Evolutionary conservation across 2,888 invertebrate genomes (phyloP), one percentile per base, ranked within the genome.

Genomic region (Apoda limacodes): DNA sequence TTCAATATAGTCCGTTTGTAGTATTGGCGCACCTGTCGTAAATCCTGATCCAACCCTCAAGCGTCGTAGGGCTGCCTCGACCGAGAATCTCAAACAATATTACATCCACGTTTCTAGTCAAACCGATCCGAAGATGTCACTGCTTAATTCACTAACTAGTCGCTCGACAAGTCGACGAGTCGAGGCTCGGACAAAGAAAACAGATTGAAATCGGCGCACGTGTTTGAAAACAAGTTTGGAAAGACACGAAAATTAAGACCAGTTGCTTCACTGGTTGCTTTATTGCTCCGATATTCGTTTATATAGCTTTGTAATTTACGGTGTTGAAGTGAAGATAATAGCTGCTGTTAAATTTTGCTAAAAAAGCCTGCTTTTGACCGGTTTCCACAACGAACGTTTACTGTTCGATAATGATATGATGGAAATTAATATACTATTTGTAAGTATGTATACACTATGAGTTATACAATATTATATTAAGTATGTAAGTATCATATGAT

Each of bases 321-420:
- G 65, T 60, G 68, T 63, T 68, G 63, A 65, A 70, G 57, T 60
- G 59, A 55, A 61, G 65, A 70, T 76, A 75, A 74, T 74, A 68
- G 70, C 58, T 56, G 59, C 56, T 64, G 66, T 64, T 61, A 62
- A 67, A 66, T 69, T n/a, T 67, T 60, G 60, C 64, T 65, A 64
- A 66, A 64, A 64, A n/a, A n/a, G n/a, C n/a, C n/a, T n/a, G n/a
- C n/a, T n/a, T n/a, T n/a, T n/a, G n/a, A n/a, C n/a, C n/a, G n/a
- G n/a, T n/a, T n/a, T n/a, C n/a, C n/a, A n/a, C n/a, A n/a, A n/a
- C n/a, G n/a, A n/a, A n/a, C n/a, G n/a, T n/a, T n/a, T n/a, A n/a
- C n/a, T n/a, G n/a, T n/a, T n/a, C n/a, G n/a, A n/a, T n/a, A n/a
- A n/a, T n/a, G n/a, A n/a, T n/a, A n/a, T n/a, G n/a, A n/a, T n/a